Evolutionary conservation across 1,140 invertebrate genomes (phyloP), one percentile per base, ranked within the genome.

Genomic region (Mercenaria mercenaria): DNA sequence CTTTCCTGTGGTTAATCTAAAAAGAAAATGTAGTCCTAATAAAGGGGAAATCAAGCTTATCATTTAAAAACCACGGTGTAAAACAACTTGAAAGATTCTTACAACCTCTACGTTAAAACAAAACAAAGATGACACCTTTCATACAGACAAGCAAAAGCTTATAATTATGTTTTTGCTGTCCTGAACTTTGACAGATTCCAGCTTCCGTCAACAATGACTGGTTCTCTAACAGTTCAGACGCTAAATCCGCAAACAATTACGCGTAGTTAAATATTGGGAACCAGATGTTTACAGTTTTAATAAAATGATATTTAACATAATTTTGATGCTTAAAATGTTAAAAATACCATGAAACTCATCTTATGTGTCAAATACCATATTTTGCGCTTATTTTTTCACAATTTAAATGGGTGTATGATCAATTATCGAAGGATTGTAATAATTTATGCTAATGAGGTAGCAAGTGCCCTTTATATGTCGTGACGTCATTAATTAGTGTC

Each of bases 401-500:
- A 72, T 29, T 72, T 2, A 2, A 39, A 39, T 1, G 0, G 0
- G 23, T 20, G 8, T 11, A 32, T 34, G 50, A 79, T 37, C 37
- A 56, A 79, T 79, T 79, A 52, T 50, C n/a, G 43, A 32, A 34
- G 47, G 47, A 79, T 72, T 41, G 47, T 67, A 94, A 94, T 95
- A 94, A 91, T 95, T 95, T 95, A 95, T 95, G 95, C 89, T 95
- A 95, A 95, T 95, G 90, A 94, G 86, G 80, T 88, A 90, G 90
- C 85, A 89, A 91, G 91, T 88, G 86, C 86, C 26, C 86, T 88
- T 88, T 88, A 88, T 85, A 81, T 89, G 67, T 81, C 85, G 94
- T 95, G 95, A 95, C 95, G 95, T 95, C 95, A 95, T 93, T 95
- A 95, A 95, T 95, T 95, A 95, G 93, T 92, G 93, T 92, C 94